Base-by-base conservation (phyloP, 2,797 vertebrate species). In the Phoebastria nigripes region DNA sequence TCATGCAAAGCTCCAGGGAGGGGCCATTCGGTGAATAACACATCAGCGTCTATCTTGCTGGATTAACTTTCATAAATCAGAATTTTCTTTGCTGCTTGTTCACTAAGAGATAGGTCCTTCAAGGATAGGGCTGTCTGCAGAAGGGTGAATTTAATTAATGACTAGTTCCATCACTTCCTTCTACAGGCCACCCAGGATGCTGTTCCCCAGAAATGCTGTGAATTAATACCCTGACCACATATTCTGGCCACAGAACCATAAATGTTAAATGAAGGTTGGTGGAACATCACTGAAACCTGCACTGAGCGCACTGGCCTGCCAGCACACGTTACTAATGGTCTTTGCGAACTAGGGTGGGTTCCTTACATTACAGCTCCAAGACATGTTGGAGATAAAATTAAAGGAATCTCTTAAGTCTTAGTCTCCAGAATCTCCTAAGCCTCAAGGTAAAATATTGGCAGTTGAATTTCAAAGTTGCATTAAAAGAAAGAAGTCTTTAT, bases 221-320 rank as follows among this genome's bases (percentile, higher is more conserved):
- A 77, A 78, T 96, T 73, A 93, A 89, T 80, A 85, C 26, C 15
- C 72, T 86, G 69, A 73, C 69, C 76, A 85, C 35, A 47, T 93
- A 71, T 92, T 92, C 84, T 91, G 84, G 46, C 91, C 92, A 54
- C 82, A 90, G 82, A 95, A 88, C 76, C 92, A 58, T 4, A 12
- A 58, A 71, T 31, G 24, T 81, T 81, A 81, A 71, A 69, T 42
- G 72, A 80, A 85, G 39, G 41, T 82, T 90, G 35, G 61, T 80
- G 56, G 52, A 91, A 85, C 47, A 35, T 55, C 31, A 25, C 67
- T 85, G 58, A 89, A 87, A 89, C 52, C 12, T 67, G 41, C 51
- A 49, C 1, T 67, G 47, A 56, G 33, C 0, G 1, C 58, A 76
- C 77, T 90, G 26, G 44, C 51, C 78, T 87, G 71, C 41, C 81